Base-by-base conservation (phyloP, 2,797 vertebrate species). In the Enteromius treurensis region DNA sequence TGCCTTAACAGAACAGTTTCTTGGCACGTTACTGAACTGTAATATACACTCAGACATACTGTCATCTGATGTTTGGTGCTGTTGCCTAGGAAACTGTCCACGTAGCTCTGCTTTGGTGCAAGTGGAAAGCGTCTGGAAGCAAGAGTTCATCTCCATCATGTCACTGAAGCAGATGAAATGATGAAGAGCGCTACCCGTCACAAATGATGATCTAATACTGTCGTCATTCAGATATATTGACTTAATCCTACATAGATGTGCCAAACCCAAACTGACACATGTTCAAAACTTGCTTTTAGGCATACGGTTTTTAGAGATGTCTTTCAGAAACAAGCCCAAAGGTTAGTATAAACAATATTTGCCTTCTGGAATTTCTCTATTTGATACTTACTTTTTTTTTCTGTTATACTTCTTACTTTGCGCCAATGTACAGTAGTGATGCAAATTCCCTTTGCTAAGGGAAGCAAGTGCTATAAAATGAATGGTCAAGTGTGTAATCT, bases 81-180 rank as follows among this genome's bases (percentile, higher is more conserved):
- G 89, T 90, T 86, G 86, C 88, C 86, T 71, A 68, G 90, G 89
- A 88, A 91, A 89, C 87, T 14, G 85, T 90, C 88, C 84, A 49
- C 71, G 85, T 88, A 78, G 78, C 3, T 85, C 83, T 64, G 75
- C 83, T 77, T 23, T 47, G 87, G 87, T 81, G 80, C 23, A 60
- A 26, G 47, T 10, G 45, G 49, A 49, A 0, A 76, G 49, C 84
- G 85, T 85, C 81, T 88, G 81, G 81, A 88, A 86, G 82, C 86
- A 67, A 58, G 77, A 79, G 80, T 85, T 74, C 76, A 62, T 88
- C 84, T 84, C 55, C 65, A 42, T 76, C 47, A 19, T 80, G 82
- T 83, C 83, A 86, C 23, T 77, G 65, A 86, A 83, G 81, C 1
- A 80, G 71, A 79, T 32, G 19, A 82, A 79, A 65, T 69, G 53